Base-by-base conservation (phyloP, 1,140 invertebrate species). In the Contarinia nasturtii region DNA sequence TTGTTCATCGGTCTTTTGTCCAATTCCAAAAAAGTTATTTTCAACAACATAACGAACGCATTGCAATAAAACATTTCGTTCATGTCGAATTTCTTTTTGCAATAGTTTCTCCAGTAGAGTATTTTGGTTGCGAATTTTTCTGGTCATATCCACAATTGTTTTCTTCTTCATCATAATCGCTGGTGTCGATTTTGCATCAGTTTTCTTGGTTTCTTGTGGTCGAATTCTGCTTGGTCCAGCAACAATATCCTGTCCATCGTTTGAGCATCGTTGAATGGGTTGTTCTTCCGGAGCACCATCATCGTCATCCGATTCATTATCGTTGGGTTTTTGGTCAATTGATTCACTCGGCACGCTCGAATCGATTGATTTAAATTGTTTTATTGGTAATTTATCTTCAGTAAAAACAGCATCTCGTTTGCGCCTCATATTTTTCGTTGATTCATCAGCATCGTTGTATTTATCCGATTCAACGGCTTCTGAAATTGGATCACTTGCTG, bases 1-100 rank as follows among this genome's bases (percentile, higher is more conserved):
- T 27, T 27, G 4, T 27, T 27, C 27, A 27, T 27, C 27, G 3
- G 27, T 40, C 22, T 18, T 38, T 20, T 46, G 44, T 14, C 46
- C 45, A 34, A 51, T 53, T 19, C 53, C 63, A 63, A 82, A 82
- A 61, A 75, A 86, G 58, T 82, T 75, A 55, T 77, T 80, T 51
- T 76, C 70, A 33, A 75, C 70, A 46, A 83, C 75, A 69, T 76
- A 74, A 50, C 75, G 74, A 11, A 85, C 70, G 65, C 81, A 84
- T 54, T 85, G 82, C 46, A 80, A 67, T 44, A 85, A 69, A 19
- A 77, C 63, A 64, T 85, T 86, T 50, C 82, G 64, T 65, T 86
- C 82, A 53, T 82, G 75, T 41, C 65, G 56, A 47, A 80, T 76
- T 60, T 80, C 76, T 43, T 65, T 65, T 45, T 63, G 65, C 19